Evolutionary conservation across 2,113 vertebrate genomes (phyloP).

Genomic region (Natator depressus): DNA sequence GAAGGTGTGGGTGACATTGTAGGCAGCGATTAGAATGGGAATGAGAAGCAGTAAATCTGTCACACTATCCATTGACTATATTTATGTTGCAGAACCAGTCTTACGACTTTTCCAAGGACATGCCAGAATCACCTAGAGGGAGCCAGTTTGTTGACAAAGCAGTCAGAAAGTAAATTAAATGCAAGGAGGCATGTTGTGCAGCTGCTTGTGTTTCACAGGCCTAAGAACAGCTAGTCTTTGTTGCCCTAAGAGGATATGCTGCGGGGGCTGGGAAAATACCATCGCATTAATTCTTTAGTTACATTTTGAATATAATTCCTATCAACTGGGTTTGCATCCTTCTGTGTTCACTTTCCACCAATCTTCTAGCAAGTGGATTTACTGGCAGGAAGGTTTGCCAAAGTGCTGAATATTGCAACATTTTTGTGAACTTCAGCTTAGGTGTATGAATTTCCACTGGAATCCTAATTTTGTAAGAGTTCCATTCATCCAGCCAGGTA

Average conservation of each 20-base stretch:
- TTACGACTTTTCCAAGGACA: constrained; percentile 54
- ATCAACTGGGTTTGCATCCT: background rate
- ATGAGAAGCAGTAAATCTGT: constrained; percentile 36
- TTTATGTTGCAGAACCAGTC: constrained; percentile 46
- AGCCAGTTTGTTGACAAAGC: constrained; percentile 63
- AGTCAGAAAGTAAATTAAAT: constrained; percentile 35
- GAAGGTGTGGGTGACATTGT: background rate
- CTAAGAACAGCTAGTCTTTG: background rate
- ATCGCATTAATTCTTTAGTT: background rate
- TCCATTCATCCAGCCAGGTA: background rate
- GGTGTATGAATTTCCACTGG: background rate
- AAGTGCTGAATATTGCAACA: background rate
- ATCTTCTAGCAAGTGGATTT: background rate
- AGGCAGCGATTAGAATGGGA: constrained; percentile 26
- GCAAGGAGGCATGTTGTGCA: constrained; percentile 33
- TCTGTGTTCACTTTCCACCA: background rate
- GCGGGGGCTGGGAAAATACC: background rate
- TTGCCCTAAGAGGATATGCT: background rate
- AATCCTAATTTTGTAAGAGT: background rate
- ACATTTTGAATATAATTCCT: background rate
- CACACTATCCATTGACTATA: background rate
- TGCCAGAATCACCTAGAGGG: background rate
- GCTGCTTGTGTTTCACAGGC: constrained; percentile 13
- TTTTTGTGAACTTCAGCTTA: background rate
- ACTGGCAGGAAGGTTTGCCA: background rate